These are phyloP conservation scores for Hyposmocoma kahamanoa DNA, from an alignment of 1,140 invertebrate genomes.

Conservation along the genomic window DNA sequence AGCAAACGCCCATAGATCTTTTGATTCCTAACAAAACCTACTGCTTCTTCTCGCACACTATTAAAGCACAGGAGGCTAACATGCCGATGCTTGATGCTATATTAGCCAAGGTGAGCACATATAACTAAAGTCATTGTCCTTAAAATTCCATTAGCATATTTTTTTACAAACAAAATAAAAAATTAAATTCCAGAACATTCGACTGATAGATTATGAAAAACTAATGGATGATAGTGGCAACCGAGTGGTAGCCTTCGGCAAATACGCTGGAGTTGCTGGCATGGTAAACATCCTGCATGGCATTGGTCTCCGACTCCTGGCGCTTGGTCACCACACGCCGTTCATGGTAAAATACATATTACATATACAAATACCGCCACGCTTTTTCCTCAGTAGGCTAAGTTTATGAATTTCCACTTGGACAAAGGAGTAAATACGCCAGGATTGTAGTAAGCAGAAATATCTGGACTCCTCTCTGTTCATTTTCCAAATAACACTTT, in stretches of 20 bases:
- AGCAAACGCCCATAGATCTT: slow-evolving; percentile 96
- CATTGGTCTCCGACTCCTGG: slow-evolving; percentile 92
- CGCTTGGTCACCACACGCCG: slow-evolving; percentile 98
- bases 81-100: slow-evolving; percentile 98
- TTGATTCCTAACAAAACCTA: slow-evolving; percentile 97
- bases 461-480: too few species aligned
- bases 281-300: slow-evolving; percentile 99
- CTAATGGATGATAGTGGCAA: slow-evolving; percentile 92
- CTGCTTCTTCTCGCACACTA: slow-evolving; percentile 99
- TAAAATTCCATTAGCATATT: too few species aligned
- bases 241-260: slow-evolving; percentile 97
- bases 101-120: slow-evolving; percentile 84
- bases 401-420: neutral
- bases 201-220: slow-evolving; percentile 98
- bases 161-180: too few species aligned
- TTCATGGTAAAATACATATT: slow-evolving; percentile 95
- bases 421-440: too few species aligned
- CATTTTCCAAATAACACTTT: too few species aligned
- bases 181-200: slow-evolving; percentile 90
- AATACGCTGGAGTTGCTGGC: slow-evolving; percentile 98
- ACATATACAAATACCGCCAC: too few species aligned
- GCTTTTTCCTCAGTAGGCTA: slow-evolving; percentile 3
- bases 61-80: slow-evolving; percentile 98
- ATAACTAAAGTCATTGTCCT: too few species aligned
- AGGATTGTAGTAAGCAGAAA: too few species aligned